Evolutionary conservation across 1,140 invertebrate species (phyloP).

Genomic region (Capitella teleta): DNA sequence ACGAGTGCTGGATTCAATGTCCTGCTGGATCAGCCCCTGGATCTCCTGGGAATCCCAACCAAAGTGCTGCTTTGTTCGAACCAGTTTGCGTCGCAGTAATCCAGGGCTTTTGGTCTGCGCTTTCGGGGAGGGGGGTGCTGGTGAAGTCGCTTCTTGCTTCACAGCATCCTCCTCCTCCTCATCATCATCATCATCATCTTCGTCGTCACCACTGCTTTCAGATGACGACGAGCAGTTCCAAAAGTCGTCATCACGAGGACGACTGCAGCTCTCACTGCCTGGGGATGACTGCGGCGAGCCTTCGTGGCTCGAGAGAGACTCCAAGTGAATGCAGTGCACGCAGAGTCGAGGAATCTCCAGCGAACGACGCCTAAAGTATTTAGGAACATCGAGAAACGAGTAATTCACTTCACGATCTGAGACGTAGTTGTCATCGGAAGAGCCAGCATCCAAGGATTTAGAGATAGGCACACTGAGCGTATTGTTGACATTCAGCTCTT

Average conservation of each 20-base stretch:
- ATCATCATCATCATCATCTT: slow-evolving; percentile 14
- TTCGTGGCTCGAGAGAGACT: slow-evolving; percentile 34
- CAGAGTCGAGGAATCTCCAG: slow-evolving; percentile 32
- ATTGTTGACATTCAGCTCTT: neutral
- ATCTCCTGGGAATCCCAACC: neutral
- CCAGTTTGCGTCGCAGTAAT: neutral
- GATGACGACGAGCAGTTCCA: slow-evolving; percentile 11
- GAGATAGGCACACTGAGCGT: neutral
- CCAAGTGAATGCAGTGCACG: slow-evolving; percentile 37
- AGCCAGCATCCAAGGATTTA: neutral
- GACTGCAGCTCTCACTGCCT: slow-evolving; percentile 5
- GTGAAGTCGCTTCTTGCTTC: neutral
- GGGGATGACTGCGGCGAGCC: slow-evolving; percentile 6
- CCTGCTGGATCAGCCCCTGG: neutral
- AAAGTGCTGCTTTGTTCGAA: neutral
- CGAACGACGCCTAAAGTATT: slow-evolving; percentile 20
- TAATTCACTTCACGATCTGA: neutral
- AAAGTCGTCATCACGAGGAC: slow-evolving; percentile 16
- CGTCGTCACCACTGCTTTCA: slow-evolving; percentile 4
- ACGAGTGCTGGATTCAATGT: neutral
- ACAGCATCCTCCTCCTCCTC: too few relatives aligned
- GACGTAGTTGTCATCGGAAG: neutral
- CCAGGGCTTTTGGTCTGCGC: neutral
- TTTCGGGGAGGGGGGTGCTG: neutral
- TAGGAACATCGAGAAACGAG: slow-evolving; percentile 1